Percentiles rank a stretch among this genome's conserved stretches.
Conservation (phyloP, 2,797 vertebrate genomes). For the Sebastes flavidus region DNA sequence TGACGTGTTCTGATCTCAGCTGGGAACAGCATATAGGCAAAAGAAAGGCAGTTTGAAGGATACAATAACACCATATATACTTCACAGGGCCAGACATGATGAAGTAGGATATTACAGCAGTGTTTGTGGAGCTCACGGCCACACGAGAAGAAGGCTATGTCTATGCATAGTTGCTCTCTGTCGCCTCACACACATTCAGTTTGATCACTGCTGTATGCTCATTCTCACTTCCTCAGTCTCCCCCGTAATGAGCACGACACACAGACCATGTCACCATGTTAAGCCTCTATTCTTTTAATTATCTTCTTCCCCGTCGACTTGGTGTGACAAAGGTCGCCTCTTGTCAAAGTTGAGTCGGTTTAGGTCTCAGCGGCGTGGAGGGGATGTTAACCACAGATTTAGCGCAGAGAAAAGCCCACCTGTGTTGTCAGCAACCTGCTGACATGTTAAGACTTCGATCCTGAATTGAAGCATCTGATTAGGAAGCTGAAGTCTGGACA, state of each 20-base stretch:
- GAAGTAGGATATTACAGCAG: not conserved
- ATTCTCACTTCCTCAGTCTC: slow-evolving; percentile 5
- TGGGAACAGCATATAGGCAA: not conserved
- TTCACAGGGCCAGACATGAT: not conserved
- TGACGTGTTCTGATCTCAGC: slow-evolving; percentile 29
- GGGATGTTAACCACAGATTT: slow-evolving; percentile 20
- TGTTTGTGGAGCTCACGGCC: not conserved
- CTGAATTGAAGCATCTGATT: not conserved
- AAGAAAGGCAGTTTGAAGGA: not conserved
- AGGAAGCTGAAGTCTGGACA: not conserved
- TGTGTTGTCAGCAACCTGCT: slow-evolving; percentile 16
- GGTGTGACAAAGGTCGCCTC: slow-evolving; percentile 1
- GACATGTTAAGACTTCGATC: not conserved
- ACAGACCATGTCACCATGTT: slow-evolving; percentile 10
- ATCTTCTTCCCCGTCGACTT: not conserved
- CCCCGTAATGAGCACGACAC: slow-evolving; percentile 48
- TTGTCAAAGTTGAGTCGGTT: slow-evolving; percentile 16
- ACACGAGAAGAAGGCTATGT: not conserved
- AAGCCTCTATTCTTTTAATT: slow-evolving; percentile 45
- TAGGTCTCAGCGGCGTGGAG: not conserved
- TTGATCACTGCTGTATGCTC: not conserved
- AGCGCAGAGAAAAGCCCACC: not conserved
- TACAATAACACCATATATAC: not conserved
- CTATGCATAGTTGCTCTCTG: not conserved
- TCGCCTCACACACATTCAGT: not conserved